Evolutionary conservation across 1,140 invertebrate genomes (phyloP), one percentile per base, ranked within the genome.

Genomic region (Elymnias hypermnestra): DNA sequence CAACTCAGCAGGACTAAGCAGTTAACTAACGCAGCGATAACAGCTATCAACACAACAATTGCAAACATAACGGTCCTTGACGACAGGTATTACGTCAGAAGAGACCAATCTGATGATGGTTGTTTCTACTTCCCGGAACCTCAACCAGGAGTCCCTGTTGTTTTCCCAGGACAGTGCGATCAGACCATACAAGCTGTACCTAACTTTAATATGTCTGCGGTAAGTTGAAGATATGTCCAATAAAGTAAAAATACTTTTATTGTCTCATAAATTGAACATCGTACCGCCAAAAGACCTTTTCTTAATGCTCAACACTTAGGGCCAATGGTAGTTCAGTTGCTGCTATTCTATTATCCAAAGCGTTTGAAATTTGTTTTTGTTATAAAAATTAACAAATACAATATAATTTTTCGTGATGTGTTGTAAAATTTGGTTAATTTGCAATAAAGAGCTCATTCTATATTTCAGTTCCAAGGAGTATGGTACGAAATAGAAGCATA

Each of bases 51-150:
- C 19, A 42, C 40, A 3, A 44, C 54, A 1, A 50, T 69, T 0
- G 62, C 51, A 9, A 47, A 22, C 0, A 48, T 78, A 9, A 50
- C 60, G 17, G 62, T 73, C 0, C 46, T 83, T 1, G 60, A 72
- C 26, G 29, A 74, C 0, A 43, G 54, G 9, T 83, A 78, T 37
- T 83, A 56, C 33, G 7, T 47, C 1, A 1, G 3, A 4, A 53
- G 42, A 8, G 57, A 75, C 23, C 76, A 81, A 22, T 63, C 28
- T 10, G 44, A 43, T 10, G 43, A 54, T 2, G 74, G 68, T 5
- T 83, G 76, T 43, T 83, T 83, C 63, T 78, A 72, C 51, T 75
- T 48, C 44, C 76, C 79, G 2, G 67, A 78, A n/a, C 64, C 73
- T 1, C 22, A 57, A 19, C 40, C 50, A 5, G 69, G 67, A 2